A percentile compares a stretch with the other conserved stretches of the same genome.
These are phyloP conservation scores for Taurulus bubalis DNA, from an alignment of 2,113 vertebrate species.

Conservation along the genomic window DNA sequence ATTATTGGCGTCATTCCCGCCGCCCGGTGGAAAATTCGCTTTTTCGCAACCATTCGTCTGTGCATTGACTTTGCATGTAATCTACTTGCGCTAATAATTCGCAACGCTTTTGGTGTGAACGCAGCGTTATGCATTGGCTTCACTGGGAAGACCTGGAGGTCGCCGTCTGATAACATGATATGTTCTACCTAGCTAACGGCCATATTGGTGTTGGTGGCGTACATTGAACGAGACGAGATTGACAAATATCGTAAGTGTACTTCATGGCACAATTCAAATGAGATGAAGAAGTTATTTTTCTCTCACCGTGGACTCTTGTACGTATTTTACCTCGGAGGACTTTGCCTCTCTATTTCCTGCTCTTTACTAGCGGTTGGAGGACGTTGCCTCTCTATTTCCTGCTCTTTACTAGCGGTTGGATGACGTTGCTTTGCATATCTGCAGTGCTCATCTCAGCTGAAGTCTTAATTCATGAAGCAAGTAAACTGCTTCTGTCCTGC, in stretches of 20 bases:
- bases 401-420: background rate
- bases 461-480: constrained; percentile 23
- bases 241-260: background rate
- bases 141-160: background rate
- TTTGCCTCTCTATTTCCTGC: too few relatives aligned
- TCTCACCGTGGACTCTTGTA: too few relatives aligned
- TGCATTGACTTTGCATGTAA: too few relatives aligned
- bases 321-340: background rate
- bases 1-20: too few relatives aligned
- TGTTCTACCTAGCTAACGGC: background rate
- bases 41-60: too few relatives aligned
- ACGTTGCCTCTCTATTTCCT: background rate
- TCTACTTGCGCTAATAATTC: too few relatives aligned
- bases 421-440: background rate
- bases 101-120: too few relatives aligned
- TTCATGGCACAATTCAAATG: background rate
- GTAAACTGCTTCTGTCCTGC: constrained; percentile 4
- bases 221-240: background rate
- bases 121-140: too few relatives aligned
- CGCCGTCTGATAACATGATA: background rate
- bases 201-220: background rate
- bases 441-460: constrained; percentile 24
- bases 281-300: background rate
- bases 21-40: too few relatives aligned
- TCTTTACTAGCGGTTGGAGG: background rate